phyloP scores from a whole-genome alignment of 2,797 vertebrate genomes.

The Phoebastria nigripes region DNA sequence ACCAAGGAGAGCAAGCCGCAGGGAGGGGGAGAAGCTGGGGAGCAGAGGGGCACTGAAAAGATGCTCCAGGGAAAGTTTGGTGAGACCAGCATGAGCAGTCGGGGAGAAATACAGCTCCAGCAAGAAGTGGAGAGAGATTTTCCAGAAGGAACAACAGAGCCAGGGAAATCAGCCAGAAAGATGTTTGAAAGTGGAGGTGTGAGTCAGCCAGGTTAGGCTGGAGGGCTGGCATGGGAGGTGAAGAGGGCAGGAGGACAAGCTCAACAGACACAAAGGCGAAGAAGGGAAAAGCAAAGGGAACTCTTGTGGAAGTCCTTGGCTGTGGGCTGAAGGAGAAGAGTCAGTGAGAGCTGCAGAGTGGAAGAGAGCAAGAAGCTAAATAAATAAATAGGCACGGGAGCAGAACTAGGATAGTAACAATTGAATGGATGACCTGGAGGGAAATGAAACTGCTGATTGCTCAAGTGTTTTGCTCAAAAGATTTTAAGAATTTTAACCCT shows the following conservation, averaged over 20 bases:
- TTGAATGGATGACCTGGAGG: not conserved
- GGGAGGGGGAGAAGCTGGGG: not conserved
- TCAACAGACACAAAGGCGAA: not conserved
- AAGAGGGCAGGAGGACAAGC: not conserved
- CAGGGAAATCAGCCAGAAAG: not conserved
- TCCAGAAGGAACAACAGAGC: not conserved
- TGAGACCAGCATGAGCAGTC: not conserved
- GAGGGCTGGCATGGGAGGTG: not conserved
- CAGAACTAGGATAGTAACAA: not conserved
- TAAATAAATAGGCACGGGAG: not conserved
- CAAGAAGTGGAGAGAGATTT: not conserved
- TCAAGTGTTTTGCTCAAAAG: not conserved
- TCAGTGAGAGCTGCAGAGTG: not conserved
- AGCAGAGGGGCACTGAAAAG: not conserved
- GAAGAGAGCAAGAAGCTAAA: not conserved
- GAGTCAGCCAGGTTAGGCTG: not conserved
- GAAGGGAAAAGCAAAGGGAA: not conserved
- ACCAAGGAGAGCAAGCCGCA: rapidly evolving
- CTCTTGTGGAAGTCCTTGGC: not conserved
- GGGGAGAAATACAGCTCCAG: not conserved
- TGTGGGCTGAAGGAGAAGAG: not conserved
- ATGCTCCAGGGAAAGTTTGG: not conserved
- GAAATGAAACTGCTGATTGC: not conserved
- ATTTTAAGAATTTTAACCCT: not conserved
- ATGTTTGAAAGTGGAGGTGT: not conserved